A percentile compares a stretch with the other conserved stretches of the same genome.
Evolutionary conservation across 2,113 vertebrate genomes (phyloP).

Genomic region (Paedocypris sp.): DNA sequence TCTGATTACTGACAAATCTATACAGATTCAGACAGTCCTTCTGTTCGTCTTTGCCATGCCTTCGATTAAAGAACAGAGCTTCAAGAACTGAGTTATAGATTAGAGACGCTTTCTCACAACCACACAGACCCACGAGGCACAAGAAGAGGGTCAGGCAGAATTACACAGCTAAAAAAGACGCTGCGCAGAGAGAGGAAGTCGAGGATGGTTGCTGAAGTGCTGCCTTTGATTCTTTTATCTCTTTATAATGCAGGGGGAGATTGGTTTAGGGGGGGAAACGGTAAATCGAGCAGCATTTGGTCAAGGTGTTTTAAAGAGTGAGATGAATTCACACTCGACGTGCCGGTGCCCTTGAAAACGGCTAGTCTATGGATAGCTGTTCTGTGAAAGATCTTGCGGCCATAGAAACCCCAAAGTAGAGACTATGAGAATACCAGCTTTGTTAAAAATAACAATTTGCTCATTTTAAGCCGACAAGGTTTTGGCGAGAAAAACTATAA

Average conservation of each 20-base stretch:
- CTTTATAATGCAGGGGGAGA: conserved; percentile 3
- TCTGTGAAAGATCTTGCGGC: too few species aligned
- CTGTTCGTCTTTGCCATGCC: not conserved
- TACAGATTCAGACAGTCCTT: not conserved
- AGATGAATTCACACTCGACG: not conserved
- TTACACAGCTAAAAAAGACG: not conserved
- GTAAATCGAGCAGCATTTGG: not conserved
- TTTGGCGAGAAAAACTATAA: too few species aligned
- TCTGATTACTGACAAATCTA: not conserved
- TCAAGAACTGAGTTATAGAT: not conserved
- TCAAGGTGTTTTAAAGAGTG: not conserved
- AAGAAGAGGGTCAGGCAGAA: not conserved
- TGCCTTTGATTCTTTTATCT: conserved; percentile 13
- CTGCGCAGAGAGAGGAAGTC: not conserved
- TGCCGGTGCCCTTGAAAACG: not conserved
- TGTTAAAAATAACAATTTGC: too few species aligned
- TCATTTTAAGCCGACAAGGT: too few species aligned
- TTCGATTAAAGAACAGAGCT: not conserved
- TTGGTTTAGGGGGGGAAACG: not conserved
- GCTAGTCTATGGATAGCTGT: too few species aligned
- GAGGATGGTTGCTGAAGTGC: conserved; percentile 11
- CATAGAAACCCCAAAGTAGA: too few species aligned
- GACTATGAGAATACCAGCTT: too few species aligned
- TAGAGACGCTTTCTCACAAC: not conserved
- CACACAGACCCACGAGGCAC: not conserved